Base-by-base conservation (phyloP, 2,113 vertebrate species). In the Ascaphus truei region DNA sequence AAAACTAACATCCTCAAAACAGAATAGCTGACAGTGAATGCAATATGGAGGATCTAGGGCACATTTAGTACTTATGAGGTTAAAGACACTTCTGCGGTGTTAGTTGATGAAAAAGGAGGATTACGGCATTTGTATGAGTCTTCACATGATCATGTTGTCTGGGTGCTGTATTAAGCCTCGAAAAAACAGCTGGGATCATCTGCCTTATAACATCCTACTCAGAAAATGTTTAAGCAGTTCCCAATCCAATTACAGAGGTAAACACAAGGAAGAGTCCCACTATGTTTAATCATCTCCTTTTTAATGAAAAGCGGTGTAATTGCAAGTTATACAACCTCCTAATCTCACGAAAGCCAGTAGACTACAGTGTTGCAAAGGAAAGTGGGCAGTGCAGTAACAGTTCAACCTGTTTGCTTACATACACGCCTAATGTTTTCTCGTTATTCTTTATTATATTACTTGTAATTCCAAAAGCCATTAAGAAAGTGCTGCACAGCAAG, bases 171-270 rank as follows among this genome's bases (percentile, higher is more conserved):
- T 79, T 79, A 84, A 82, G 81, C 81, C 79, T 83, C 68, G 64
- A 79, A 82, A n/a, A 82, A 86, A 78, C 81, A 85, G 79, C 79
- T 80, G 74, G 78, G 83, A 86, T 87, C 79, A 83, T 82, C 82
- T 73, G n/a, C 80, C 84, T 80, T 83, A 80, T 75, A 81, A 80
- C 68, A 77, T 78, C 51, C 76, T 81, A 74, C 75, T 81, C 75
- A 76, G n/a, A 83, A 79, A 83, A 84, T 77, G 65, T 81, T 86
- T 84, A 79, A 84, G 80, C 74, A 76, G 76, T 75, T 77, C 73
- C 75, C 79, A 87, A 86, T 85, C 85, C 84, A 88, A 87, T 89
- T 89, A 89, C 86, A 78, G 78, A 81, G 73, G 85, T 81, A 85
- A 83, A 79, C 77, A 85, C 77, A 79, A 77, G 77, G 79, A 81